A percentile compares a stretch with the other conserved stretches of the same genome.
Conservation (phyloP, 2,797 vertebrate species). For the Parambassis ranga region DNA sequence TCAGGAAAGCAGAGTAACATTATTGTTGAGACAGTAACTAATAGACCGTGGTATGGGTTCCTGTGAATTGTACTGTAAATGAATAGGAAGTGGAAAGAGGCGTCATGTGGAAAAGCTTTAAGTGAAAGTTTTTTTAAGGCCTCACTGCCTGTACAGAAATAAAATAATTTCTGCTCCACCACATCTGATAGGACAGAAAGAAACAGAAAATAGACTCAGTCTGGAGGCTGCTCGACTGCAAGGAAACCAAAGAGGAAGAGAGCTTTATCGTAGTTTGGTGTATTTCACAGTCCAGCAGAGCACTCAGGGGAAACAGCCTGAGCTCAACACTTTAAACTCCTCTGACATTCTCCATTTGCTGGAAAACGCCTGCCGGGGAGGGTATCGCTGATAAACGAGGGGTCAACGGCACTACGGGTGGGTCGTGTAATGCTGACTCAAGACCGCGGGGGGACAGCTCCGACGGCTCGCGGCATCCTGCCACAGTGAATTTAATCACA, state of each 20-base stretch:
- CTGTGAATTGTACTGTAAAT: background rate
- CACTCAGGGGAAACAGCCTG: conserved; percentile 3
- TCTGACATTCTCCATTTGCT: conserved; percentile 26
- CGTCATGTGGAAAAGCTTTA: background rate
- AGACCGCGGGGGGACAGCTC: background rate
- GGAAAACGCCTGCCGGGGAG: conserved; percentile 29
- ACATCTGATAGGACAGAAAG: conserved; percentile 2
- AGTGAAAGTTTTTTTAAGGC: background rate
- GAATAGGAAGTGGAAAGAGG: background rate
- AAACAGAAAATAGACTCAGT: background rate
- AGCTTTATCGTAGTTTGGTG: background rate
- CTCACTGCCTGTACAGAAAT: background rate
- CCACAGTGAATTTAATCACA: conserved; percentile 4
- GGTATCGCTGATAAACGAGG: conserved; percentile 46
- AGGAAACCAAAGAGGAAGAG: background rate
- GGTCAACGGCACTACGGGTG: conserved; percentile 14
- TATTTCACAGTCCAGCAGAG: conserved; percentile 33
- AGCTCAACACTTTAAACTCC: conserved; percentile 34
- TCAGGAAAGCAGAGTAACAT: background rate
- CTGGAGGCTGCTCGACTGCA: background rate
- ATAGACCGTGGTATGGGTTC: background rate
- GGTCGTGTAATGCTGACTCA: conserved; percentile 8
- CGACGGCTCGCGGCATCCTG: background rate
- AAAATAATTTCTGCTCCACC: background rate
- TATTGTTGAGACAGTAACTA: background rate